Evolutionary conservation across 2,888 invertebrate species (phyloP).

Genomic region (Troides aeacus): DNA sequence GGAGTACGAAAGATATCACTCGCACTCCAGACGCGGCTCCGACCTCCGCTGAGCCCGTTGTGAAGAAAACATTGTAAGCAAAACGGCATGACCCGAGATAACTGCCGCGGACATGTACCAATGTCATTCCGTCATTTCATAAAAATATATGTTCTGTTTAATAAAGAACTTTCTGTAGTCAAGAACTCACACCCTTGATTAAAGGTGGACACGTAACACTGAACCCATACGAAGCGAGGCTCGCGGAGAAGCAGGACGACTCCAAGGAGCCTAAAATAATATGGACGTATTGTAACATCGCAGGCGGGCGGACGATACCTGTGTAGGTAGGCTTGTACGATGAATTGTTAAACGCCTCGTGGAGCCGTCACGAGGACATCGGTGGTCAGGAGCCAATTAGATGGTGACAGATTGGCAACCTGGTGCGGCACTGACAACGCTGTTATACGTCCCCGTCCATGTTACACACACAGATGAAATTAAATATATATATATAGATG

Average conservation of each 20-base stretch:
- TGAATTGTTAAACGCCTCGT: conserved; percentile 24
- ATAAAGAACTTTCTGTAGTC: too few species aligned
- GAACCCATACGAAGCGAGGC: neutral
- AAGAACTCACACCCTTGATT: too few species aligned
- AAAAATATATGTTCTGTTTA: too few species aligned
- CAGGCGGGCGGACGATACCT: conserved; percentile 8
- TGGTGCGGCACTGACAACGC: conserved; percentile 12
- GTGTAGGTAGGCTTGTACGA: conserved; percentile 18
- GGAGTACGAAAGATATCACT: too few species aligned
- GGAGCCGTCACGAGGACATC: conserved; percentile 18
- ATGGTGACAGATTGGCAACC: neutral
- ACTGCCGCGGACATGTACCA: too few species aligned
- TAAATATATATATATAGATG: too few species aligned
- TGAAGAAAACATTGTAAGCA: too few species aligned
- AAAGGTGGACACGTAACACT: neutral
- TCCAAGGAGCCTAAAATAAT: conserved; percentile 11
- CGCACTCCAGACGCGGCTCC: too few species aligned
- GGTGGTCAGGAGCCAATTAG: conserved; percentile 21
- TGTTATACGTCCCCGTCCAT: neutral
- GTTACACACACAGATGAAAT: too few species aligned
- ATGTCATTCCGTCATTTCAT: too few species aligned
- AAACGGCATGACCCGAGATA: too few species aligned
- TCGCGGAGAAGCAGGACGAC: neutral
- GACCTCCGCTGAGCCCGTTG: too few species aligned
- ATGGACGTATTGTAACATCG: neutral